phyloP scores from a whole-genome alignment of 2,113 vertebrate species.

The Anas platyrhynchos region DNA sequence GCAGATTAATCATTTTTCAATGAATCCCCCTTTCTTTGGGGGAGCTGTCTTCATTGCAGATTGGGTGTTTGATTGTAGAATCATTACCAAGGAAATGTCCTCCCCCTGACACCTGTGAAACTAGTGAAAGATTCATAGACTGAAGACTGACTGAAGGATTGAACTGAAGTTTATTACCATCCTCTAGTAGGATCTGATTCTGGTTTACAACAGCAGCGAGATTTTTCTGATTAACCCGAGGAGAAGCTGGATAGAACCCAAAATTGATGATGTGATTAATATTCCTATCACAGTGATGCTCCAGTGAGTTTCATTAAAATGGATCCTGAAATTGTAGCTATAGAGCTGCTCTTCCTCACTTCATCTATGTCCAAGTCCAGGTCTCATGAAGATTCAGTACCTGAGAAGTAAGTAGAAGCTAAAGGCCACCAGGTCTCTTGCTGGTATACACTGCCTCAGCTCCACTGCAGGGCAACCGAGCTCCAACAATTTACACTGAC shows the following conservation, averaged over 20 bases:
- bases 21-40: neutral
- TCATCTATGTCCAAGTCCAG: neutral
- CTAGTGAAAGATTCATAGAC: neutral
- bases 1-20: neutral
- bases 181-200: neutral
- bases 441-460: accelerated
- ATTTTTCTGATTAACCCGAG: neutral
- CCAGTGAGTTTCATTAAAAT: neutral
- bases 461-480: neutral
- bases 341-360: neutral
- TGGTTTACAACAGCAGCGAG: neutral
- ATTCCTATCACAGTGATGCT: neutral
- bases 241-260: neutral
- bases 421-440: neutral
- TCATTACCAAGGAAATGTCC: neutral
- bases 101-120: neutral
- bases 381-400: neutral
- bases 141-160: neutral
- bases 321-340: neutral
- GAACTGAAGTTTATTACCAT: neutral
- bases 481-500: neutral
- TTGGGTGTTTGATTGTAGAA: neutral
- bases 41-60: neutral
- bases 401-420: neutral
- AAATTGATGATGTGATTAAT: neutral